Evolutionary conservation across 2,888 invertebrate species (phyloP), one percentile per base, ranked within the genome.

Genomic region (Cantharis lateralis): DNA sequence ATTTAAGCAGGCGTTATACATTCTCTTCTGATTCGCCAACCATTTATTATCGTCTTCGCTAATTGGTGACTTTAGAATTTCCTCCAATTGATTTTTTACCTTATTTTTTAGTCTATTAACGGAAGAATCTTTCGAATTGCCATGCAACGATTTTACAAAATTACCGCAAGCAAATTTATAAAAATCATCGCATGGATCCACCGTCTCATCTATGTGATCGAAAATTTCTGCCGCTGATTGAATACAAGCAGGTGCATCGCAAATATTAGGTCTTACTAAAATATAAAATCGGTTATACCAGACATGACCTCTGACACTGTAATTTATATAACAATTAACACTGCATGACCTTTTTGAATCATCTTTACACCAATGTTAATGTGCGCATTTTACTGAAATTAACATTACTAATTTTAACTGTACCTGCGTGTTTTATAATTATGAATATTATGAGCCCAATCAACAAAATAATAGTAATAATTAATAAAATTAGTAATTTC

Each of bases 161-260:
- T 66, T 75, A 10, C 71, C 68, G 18, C 77, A 78, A 13, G 74
- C 62, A 72, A 78, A 78, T 26, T 72, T 28, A 16, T 73, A 95
- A 87, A 95, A 95, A 84, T 95, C 93, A 78, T 94, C 93, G 84
- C 95, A 95, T 0, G 95, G 95, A 80, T 94, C 92, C 10, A 92
- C 91, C 0, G 87, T 86, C 1, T 89, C 87, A 82, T 95, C 92
- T 90, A 95, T 92, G 82, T 92, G 92, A 76, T 90, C 88, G 62
- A 95, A 86, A n/a, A 95, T 88, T 80, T 91, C 90, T 0, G 93
- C 91, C 0, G 95, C 93, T 7, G 75, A 64, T 68, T 68, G 15
- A 26, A 78, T 16, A 15, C 78, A 78, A 3, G 13, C 20, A 3
- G 70, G 66, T 7, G 73, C 70, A n/a, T 32, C 68, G n/a, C 78